Evolutionary conservation across 2,888 invertebrate species (phyloP), one percentile per base, ranked within the genome.

Genomic region (Ornithoptera alexandrae): DNA sequence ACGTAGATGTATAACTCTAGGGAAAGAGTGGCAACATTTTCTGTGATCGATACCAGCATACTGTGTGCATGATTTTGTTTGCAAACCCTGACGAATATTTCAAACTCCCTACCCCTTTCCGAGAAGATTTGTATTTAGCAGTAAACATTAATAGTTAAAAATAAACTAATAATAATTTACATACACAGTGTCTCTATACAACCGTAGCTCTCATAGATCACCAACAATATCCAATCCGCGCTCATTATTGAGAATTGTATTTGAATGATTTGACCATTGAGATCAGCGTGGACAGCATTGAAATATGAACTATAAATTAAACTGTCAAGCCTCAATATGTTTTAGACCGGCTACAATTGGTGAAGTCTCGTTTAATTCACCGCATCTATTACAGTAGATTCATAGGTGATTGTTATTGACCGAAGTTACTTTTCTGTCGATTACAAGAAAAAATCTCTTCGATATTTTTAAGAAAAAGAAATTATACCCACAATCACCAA

Each of bases 191-290:
- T 1, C 39, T 39, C 39, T 10, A 39, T 39, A 39, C 39, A 39
- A 39, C 10, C 10, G 39, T 39, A 39, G 39, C 65, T 61, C 56
- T 46, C 65, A 69, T 57, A 69, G 57, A 65, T 57, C 65, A 61
- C 61, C 61, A 61, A 65, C 60, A 65, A 60, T 63, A 60, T 60
- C 62, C 66, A 62, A 62, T 69, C 62, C 62, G 24, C 24, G 50
- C 18, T 58, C 70, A 70, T 70, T 70, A 66, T 36, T 62, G 36
- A 17, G 24, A 46, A 66, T 66, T 62, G 62, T 53, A 59, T 66
- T 50, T 18, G 62, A 66, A 66, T 66, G 22, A 66, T 70, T 63
- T 39, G 66, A 50, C 66, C 58, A 70, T 66, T 66, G 62, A 66
- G 50, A 62, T 20, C 20, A 46, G 39, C 22, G 30, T 20, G 18